A percentile compares a stretch with the other conserved stretches of the same genome.
Evolutionary conservation across 2,797 vertebrate species (phyloP).

Genomic region (Loris lydekkerianus): DNA sequence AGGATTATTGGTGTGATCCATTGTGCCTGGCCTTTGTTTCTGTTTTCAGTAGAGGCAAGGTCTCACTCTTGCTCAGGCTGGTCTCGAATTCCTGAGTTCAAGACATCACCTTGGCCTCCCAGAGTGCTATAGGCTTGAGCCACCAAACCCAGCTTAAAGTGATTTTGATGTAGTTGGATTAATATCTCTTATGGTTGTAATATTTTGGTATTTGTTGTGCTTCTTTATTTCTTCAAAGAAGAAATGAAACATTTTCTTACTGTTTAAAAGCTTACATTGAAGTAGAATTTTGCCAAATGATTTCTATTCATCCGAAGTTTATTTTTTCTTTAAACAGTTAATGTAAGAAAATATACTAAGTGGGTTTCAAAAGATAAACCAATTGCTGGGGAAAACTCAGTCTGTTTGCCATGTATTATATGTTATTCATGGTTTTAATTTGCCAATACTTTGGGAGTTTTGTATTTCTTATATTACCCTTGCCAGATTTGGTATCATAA

Average conservation of each 20-base stretch:
- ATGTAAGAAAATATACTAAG: not conserved
- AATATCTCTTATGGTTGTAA: not conserved
- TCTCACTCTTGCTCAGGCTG: too few species aligned
- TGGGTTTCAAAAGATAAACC: not conserved
- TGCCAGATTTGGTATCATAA: not conserved
- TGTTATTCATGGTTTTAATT: not conserved
- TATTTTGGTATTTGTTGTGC: not conserved
- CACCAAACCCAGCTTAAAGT: not conserved
- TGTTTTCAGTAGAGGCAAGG: too few species aligned
- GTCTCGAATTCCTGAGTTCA: too few species aligned
- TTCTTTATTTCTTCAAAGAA: not conserved
- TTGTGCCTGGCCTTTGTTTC: too few species aligned
- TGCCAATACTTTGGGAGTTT: not conserved
- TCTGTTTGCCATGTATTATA: not conserved
- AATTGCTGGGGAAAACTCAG: not conserved
- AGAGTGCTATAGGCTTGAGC: not conserved
- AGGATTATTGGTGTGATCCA: too few species aligned
- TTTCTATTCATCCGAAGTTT: not conserved
- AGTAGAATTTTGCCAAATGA: not conserved
- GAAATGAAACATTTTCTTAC: not conserved
- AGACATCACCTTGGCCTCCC: not conserved
- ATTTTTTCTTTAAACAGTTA: not conserved
- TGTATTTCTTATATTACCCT: not conserved
- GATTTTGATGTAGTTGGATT: not conserved
- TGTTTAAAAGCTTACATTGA: not conserved